Conservation (phyloP, 2,113 vertebrate species). For the Sardina pilchardus region DNA sequence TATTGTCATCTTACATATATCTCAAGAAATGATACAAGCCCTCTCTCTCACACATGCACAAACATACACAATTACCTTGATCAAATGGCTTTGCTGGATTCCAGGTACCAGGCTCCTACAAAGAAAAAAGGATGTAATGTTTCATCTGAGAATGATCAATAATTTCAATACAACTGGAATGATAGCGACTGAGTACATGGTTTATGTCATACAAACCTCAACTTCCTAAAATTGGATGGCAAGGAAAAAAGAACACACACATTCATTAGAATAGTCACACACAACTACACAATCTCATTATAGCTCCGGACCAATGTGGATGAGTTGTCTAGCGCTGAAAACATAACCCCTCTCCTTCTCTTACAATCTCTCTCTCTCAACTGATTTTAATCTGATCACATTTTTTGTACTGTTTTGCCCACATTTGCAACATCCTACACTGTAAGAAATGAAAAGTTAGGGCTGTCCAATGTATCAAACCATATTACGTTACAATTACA, state of each 20-base stretch:
- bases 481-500: no score
- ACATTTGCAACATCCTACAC: no score
- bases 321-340: not conserved
- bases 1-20: not conserved
- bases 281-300: constrained; percentile 28
- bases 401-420: not conserved
- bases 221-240: constrained; percentile 69
- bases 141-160: constrained; percentile 19
- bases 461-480: no score
- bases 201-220: constrained; percentile 69
- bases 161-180: not conserved
- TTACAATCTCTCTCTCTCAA: not conserved
- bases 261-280: not conserved
- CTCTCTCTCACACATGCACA: not conserved
- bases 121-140: constrained; percentile 20
- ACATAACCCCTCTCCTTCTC: not conserved
- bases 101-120: constrained; percentile 85
- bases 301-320: not conserved
- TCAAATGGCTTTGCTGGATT: constrained; percentile 87
- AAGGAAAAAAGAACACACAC: constrained; percentile 51
- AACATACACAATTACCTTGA: constrained; percentile 79
- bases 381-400: not conserved
- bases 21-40: not conserved
- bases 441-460: no score
- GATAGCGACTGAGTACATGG: constrained; percentile 9